Evolutionary conservation across 2,797 vertebrate species (phyloP).

Genomic region (Kryptolebias ocellatus): DNA sequence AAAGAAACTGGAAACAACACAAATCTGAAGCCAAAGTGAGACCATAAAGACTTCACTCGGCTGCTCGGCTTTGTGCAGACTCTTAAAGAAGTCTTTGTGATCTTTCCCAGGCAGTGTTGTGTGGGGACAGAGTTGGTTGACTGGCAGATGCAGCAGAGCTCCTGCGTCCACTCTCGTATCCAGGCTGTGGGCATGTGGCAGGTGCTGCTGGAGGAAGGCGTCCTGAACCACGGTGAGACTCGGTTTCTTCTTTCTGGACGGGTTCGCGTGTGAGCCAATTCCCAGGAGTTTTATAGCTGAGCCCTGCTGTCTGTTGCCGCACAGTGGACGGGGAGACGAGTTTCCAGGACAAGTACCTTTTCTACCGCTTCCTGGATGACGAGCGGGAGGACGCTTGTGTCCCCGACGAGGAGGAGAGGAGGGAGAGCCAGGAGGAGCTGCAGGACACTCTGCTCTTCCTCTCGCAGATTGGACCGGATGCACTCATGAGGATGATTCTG

Average conservation of each 20-base stretch:
- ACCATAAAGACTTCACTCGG: neutral
- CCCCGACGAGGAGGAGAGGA: slow-evolving; percentile 90
- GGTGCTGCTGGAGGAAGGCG: slow-evolving; percentile 93
- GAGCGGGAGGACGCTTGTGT: slow-evolving; percentile 87
- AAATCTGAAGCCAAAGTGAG: slow-evolving; percentile 1
- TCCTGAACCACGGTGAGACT: slow-evolving; percentile 94
- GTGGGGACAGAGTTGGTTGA: slow-evolving; percentile 97
- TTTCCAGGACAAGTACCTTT: slow-evolving; percentile 99
- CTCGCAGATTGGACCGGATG: slow-evolving; percentile 95
- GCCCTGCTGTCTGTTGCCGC: slow-evolving; percentile 6
- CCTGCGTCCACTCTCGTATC: slow-evolving; percentile 90
- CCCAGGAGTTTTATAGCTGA: neutral
- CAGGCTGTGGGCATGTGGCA: slow-evolving; percentile 99
- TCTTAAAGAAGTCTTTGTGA: slow-evolving; percentile 8
- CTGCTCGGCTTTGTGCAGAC: neutral
- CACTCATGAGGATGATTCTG: slow-evolving; percentile 98
- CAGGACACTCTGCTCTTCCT: slow-evolving; percentile 94
- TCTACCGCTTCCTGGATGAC: slow-evolving; percentile 98
- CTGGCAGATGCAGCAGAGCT: slow-evolving; percentile 96
- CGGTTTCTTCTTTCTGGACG: slow-evolving; percentile 16
- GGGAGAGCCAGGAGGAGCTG: slow-evolving; percentile 92
- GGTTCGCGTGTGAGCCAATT: neutral
- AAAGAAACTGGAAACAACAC: neutral
- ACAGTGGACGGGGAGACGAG: slow-evolving; percentile 93
- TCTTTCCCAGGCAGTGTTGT: slow-evolving; percentile 88